These are phyloP conservation scores for Myopa testacea DNA, from an alignment of 2,888 invertebrate genomes.

Conservation along the genomic window DNA sequence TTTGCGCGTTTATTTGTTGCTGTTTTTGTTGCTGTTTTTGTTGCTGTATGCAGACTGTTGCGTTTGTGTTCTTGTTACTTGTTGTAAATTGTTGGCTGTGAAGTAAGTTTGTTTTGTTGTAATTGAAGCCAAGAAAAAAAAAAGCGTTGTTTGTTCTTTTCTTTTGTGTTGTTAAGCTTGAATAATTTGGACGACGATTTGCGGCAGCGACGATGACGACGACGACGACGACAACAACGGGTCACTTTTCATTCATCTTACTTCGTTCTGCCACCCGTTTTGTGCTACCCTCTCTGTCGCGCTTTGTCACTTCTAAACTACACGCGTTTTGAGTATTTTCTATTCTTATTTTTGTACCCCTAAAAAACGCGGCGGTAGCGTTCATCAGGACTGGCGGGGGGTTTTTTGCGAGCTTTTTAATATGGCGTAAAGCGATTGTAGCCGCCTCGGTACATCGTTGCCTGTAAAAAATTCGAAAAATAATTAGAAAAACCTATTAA, in stretches of 20 bases:
- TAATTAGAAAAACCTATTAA: background rate
- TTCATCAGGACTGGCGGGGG: background rate
- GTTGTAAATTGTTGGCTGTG: slow-evolving; percentile 50
- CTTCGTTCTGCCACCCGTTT: background rate
- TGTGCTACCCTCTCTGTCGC: background rate
- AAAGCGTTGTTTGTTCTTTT: slow-evolving; percentile 28
- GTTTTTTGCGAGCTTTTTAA: slow-evolving; percentile 69
- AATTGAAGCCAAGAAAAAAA: slow-evolving; percentile 23
- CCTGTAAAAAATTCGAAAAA: slow-evolving; percentile 72
- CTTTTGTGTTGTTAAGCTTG: slow-evolving; percentile 38
- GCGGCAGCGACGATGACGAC: slow-evolving; percentile 17
- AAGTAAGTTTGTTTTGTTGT: slow-evolving; percentile 49
- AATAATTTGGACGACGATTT: slow-evolving; percentile 35
- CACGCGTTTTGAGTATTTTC: slow-evolving; percentile 1
- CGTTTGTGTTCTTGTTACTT: slow-evolving; percentile 53
- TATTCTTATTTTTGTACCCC: background rate
- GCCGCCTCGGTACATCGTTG: slow-evolving; percentile 92
- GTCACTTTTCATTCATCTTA: background rate
- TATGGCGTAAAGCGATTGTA: slow-evolving; percentile 96
- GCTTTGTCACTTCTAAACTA: background rate
- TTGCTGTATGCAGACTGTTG: slow-evolving; percentile 12
- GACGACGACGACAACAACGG: background rate
- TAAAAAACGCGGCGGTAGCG: background rate
- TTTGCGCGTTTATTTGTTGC: slow-evolving; percentile 34
- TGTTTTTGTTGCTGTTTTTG: slow-evolving; percentile 15